Percentiles rank a stretch among this genome's conserved stretches.
Conservation (phyloP, 2,888 invertebrate species). For the Hetaerina titia region DNA sequence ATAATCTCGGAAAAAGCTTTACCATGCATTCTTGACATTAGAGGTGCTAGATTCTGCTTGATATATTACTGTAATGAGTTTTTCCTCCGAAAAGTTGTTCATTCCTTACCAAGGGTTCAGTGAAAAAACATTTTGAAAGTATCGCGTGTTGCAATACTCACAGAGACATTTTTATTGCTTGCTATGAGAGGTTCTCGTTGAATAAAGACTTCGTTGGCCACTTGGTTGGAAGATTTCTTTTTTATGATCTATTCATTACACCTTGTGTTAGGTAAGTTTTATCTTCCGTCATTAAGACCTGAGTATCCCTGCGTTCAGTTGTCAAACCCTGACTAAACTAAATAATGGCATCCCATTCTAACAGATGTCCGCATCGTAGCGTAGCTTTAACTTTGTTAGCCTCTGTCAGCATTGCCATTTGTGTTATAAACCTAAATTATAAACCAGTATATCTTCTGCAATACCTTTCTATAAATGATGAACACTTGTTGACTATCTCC, state of each 20-base stretch:
- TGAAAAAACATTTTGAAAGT: background rate
- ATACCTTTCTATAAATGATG: too few relatives aligned
- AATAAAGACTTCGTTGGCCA: background rate
- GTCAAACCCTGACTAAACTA: background rate
- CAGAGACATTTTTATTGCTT: background rate
- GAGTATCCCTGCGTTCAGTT: background rate
- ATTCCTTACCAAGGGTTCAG: background rate
- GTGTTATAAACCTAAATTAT: too few relatives aligned
- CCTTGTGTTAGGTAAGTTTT: background rate
- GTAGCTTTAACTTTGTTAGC: background rate
- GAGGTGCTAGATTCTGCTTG: too few relatives aligned
- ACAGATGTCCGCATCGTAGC: too few relatives aligned
- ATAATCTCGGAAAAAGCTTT: background rate
- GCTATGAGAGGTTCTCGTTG: background rate
- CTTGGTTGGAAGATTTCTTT: background rate
- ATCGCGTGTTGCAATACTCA: background rate
- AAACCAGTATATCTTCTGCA: too few relatives aligned
- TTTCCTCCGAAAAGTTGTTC: background rate
- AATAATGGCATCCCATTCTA: too few relatives aligned
- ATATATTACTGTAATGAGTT: background rate
- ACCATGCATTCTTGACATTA: background rate
- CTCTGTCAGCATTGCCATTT: too few relatives aligned
- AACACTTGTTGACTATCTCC: background rate
- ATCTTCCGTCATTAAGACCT: background rate
- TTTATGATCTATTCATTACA: slow-evolving; percentile 1